A percentile compares a stretch with the other conserved stretches of the same genome.
phyloP scores from a whole-genome alignment of 2,797 vertebrate genomes.

The Scolopax bukidnonensis region DNA sequence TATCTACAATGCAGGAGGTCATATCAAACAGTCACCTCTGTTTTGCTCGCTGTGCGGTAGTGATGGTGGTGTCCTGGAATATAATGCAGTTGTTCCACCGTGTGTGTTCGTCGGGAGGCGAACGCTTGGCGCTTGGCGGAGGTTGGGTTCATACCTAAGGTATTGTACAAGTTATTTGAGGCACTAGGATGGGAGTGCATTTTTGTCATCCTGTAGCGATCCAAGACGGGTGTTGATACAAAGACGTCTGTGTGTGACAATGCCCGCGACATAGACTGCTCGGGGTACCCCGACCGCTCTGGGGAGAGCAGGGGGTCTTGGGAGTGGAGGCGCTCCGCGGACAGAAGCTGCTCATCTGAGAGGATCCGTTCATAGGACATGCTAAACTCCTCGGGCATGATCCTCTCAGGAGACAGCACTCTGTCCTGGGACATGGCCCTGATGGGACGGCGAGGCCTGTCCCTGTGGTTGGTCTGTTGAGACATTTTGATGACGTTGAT shows the following conservation, averaged over 20 bases:
- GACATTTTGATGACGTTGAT: conserved; percentile 95
- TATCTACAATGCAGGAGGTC: conserved; percentile 65
- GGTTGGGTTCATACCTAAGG: conserved; percentile 92
- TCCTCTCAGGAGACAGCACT: conserved; percentile 88
- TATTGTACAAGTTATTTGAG: conserved; percentile 94
- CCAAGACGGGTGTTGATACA: conserved; percentile 94
- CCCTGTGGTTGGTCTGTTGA: conserved; percentile 86
- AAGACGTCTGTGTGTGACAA: conserved; percentile 98
- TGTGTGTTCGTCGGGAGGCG: conserved; percentile 94
- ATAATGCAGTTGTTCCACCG: conserved; percentile 96
- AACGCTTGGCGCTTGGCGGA: conserved; percentile 95
- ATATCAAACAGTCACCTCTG: conserved; percentile 97
- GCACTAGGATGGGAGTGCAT: conserved; percentile 99
- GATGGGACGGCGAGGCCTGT: conserved; percentile 91
- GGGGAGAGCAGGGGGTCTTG: conserved; percentile 97
- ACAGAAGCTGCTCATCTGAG: conserved; percentile 94
- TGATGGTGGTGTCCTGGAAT: conserved; percentile 94
- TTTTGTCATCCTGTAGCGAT: conserved; percentile 99
- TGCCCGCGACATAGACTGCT: conserved; percentile 91
- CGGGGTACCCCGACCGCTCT: conserved; percentile 90
- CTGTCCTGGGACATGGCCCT: conserved; percentile 99
- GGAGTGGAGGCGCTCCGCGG: conserved; percentile 93
- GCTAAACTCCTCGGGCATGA: conserved; percentile 85
- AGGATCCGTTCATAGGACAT: conserved; percentile 93
- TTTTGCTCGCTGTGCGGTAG: conserved; percentile 98